These are phyloP conservation scores for Pseudoatta argentina DNA, from an alignment of 1,140 invertebrate genomes.

Conservation along the genomic window DNA sequence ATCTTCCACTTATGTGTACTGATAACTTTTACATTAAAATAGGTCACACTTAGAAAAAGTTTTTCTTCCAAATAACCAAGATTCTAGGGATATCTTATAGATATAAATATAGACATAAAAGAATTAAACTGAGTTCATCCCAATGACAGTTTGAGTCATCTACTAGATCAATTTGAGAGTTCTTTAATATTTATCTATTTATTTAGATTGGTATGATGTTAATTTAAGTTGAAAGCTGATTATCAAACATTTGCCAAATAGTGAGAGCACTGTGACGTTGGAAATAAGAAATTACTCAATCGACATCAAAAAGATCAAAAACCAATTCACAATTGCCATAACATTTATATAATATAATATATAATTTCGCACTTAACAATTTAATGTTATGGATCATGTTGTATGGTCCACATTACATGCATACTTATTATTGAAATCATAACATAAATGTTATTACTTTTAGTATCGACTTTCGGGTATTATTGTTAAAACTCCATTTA, in stretches of 20 bases:
- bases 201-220: not conserved
- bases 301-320: too few species aligned
- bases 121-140: not conserved
- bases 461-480: not conserved
- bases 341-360: too few species aligned
- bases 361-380: too few species aligned
- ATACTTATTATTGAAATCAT: too few species aligned
- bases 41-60: not conserved
- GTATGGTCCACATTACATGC: too few species aligned
- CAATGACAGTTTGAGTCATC: not conserved
- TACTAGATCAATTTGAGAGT: not conserved
- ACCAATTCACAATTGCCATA: too few species aligned
- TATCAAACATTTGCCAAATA: not conserved
- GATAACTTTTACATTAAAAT: conserved; percentile 11
- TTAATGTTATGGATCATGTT: too few species aligned
- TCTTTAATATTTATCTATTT: not conserved
- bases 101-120: too few species aligned
- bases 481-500: not conserved
- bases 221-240: not conserved
- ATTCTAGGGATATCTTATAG: not conserved
- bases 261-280: not conserved
- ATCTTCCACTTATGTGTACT: not conserved
- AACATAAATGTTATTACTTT: too few species aligned
- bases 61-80: not conserved
- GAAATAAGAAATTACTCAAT: not conserved